These are phyloP conservation scores for Lasioglossum marginatum DNA, from an alignment of 2,888 invertebrate genomes.

Conservation along the genomic window DNA sequence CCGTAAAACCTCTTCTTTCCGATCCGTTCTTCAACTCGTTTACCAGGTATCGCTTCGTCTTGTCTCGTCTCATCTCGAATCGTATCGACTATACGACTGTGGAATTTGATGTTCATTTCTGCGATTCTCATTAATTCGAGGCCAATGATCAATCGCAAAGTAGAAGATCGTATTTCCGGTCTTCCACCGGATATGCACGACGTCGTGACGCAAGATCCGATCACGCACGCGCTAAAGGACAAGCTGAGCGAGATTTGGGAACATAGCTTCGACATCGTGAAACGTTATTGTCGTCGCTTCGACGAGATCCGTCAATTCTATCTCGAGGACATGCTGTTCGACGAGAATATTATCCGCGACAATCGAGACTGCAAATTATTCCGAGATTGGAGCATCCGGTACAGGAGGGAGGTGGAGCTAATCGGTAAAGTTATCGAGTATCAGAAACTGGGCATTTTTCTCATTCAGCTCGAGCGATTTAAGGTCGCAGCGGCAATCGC, in stretches of 20 bases:
- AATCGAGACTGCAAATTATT: constrained; percentile 87
- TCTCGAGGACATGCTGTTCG: constrained; percentile 89
- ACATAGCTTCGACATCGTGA: constrained; percentile 88
- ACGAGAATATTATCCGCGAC: constrained; percentile 87
- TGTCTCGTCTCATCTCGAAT: background rate
- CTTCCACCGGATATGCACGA: constrained; percentile 90
- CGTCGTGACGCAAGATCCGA: constrained; percentile 89
- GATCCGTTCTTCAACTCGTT: constrained; percentile 90
- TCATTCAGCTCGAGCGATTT: constrained; percentile 89
- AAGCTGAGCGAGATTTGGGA: constrained; percentile 87
- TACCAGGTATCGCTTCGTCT: constrained; percentile 86
- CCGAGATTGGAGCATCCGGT: constrained; percentile 88
- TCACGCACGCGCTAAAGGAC: constrained; percentile 86
- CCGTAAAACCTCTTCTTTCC: constrained; percentile 90
- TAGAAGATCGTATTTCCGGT: constrained; percentile 91
- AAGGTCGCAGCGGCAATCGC: constrained; percentile 90
- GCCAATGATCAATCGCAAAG: constrained; percentile 93
- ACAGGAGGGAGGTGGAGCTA: constrained; percentile 89
- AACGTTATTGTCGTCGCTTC: constrained; percentile 89
- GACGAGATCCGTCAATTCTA: constrained; percentile 89
- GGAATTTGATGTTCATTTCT: background rate
- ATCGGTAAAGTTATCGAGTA: constrained; percentile 88
- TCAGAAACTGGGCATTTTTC: constrained; percentile 90
- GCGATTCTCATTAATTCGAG: constrained; percentile 81
- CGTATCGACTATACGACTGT: background rate